Conservation (phyloP, 2,797 vertebrate species). For the Phaenicophaeus curvirostris region DNA sequence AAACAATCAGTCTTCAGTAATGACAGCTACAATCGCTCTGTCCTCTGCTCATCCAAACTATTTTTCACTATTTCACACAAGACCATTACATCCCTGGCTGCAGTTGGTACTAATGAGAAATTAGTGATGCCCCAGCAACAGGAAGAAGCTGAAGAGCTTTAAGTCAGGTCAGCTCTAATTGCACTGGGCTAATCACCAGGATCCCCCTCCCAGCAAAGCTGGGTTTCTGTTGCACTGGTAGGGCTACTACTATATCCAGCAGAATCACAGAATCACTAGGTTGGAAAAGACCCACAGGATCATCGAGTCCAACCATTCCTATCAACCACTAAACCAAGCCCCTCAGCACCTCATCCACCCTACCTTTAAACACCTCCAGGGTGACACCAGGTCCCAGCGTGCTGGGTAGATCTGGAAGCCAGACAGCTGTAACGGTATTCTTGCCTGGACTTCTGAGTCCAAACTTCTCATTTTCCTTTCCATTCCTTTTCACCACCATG, state of each 20-base stretch:
- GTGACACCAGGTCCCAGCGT: rapidly evolving
- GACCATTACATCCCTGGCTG: background rate
- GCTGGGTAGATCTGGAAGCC: background rate
- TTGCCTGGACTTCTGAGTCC: background rate
- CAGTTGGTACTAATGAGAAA: background rate
- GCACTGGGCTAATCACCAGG: background rate
- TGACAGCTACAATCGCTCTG: background rate
- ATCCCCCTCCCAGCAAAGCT: background rate
- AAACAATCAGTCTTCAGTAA: rapidly evolving
- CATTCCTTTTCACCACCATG: rapidly evolving
- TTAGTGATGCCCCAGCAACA: background rate
- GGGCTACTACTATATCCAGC: background rate
- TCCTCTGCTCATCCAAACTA: background rate
- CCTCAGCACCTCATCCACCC: too few relatives aligned
- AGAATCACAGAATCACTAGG: too few relatives aligned
- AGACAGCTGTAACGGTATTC: rapidly evolving
- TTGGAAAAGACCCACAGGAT: too few relatives aligned
- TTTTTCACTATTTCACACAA: too few relatives aligned
- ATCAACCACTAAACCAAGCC: too few relatives aligned
- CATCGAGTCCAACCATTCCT: too few relatives aligned
- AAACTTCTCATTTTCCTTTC: background rate
- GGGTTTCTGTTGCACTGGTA: rapidly evolving
- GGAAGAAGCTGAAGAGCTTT: background rate
- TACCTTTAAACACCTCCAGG: too few relatives aligned
- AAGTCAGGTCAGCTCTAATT: background rate